Base-by-base conservation (phyloP, 92 coral and sea anemone species). In the Palythoa caribaeorum region DNA sequence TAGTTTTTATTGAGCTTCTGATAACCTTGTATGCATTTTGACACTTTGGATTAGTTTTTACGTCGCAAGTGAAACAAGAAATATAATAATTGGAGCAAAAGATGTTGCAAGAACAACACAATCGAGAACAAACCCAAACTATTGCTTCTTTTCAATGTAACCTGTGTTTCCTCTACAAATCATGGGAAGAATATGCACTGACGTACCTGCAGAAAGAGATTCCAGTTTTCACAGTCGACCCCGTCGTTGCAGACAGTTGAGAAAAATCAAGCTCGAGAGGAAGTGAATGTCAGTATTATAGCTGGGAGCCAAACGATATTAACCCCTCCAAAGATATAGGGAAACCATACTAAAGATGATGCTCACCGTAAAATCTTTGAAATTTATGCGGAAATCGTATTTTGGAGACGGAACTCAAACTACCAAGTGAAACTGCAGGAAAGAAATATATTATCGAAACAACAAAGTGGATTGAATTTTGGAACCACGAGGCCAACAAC, bases 221-320 rank as follows among this genome's bases (percentile, higher is more conserved):
- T 69, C 20, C 20, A 4, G 20, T 19, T 1, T 19, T 38, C 40
- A 69, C 38, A 69, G 35, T 69, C 38, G 38, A 69, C 74, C 12
- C 19, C 13, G 74, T 9, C 0, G 20, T 38, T 20, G 74, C 73
- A 69, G 38, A 17, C 35, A 19, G 7, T 28, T n/a, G 38, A 69
- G 74, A 5, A 69, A 69, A 38, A n/a, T 69, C 74, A 69, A 28
- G 38, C 38, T 15, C 20, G 2, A n/a, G n/a, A n/a, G 47, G 5
- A 59, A 59, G n/a, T 59, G 65, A 59, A 59, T 59, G 20, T 12
- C n/a, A 69, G 6, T 69, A 69, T 69, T 38, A n/a, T 15, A 69
- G 74, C 74, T 19, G 74, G 74, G 38, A n/a, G 74, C 74, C 74
- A 69, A 69, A 8, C 74, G 20, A 69, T 38, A 69, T 20, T 38